Conservation (phyloP, 2,888 invertebrate genomes). For the Heliconius aoede region DNA sequence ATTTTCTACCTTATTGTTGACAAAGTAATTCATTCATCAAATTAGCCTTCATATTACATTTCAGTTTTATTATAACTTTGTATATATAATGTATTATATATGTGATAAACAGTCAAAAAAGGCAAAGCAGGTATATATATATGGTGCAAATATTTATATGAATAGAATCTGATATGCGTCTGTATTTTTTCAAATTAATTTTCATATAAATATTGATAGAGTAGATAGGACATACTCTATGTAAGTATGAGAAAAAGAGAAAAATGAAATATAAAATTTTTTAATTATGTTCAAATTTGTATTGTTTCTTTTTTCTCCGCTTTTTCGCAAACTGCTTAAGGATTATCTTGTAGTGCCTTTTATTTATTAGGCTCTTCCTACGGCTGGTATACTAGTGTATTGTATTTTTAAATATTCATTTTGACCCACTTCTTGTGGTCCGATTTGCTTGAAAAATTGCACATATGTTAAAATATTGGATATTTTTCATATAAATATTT, state of each 20-base stretch:
- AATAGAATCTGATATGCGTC: background rate
- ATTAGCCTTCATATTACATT: background rate
- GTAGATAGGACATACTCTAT: no score
- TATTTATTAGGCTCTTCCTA: background rate
- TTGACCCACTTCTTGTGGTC: slow-evolving; percentile 1
- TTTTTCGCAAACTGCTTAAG: no score
- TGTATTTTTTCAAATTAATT: background rate
- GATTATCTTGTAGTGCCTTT: background rate
- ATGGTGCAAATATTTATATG: background rate
- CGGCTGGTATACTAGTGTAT: background rate
- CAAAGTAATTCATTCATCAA: slow-evolving; percentile 1
- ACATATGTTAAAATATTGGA: background rate
- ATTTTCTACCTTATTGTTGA: slow-evolving; percentile 18
- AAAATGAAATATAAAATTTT: no score
- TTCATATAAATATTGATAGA: no score
- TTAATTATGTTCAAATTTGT: no score
- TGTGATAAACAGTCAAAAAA: no score
- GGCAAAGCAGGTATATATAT: background rate
- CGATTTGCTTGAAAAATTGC: background rate
- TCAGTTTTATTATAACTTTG: background rate
- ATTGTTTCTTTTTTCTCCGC: no score
- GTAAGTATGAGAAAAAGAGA: no score
- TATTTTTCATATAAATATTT: slow-evolving; percentile 1
- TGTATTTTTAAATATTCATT: slow-evolving; percentile 1
- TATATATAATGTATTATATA: no score